A percentile compares a stretch with the other conserved stretches of the same genome.
Evolutionary conservation across 2,888 invertebrate species (phyloP).

Genomic region (Drosophila lacicola): DNA sequence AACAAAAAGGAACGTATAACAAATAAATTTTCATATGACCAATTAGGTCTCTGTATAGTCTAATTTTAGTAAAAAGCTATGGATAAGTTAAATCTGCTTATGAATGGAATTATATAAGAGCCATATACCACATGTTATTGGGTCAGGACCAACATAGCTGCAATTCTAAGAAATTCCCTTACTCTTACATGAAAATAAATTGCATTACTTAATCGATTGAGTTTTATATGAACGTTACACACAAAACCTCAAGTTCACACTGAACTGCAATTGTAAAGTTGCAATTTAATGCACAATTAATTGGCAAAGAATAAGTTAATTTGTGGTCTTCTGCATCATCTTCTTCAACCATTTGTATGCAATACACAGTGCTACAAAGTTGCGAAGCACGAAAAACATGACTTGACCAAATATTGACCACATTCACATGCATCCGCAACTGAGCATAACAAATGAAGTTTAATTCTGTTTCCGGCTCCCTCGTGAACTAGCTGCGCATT

Average conservation of each 20-base stretch:
- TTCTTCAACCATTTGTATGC: slow-evolving; percentile 7
- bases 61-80: no score
- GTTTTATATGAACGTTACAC: background rate
- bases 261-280: background rate
- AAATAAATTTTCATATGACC: no score
- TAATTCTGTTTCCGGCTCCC: slow-evolving; percentile 42
- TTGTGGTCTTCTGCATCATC: slow-evolving; percentile 4
- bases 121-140: no score
- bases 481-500: slow-evolving; percentile 37
- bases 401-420: slow-evolving; percentile 24
- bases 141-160: no score
- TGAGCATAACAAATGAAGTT: slow-evolving; percentile 48
- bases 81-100: no score
- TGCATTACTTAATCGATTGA: no score
- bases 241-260: background rate
- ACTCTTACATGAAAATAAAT: background rate
- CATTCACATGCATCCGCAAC: slow-evolving; percentile 32
- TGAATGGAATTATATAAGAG: no score
- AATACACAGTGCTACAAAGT: background rate
- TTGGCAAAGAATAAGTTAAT: slow-evolving; percentile 27
- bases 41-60: no score
- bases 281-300: slow-evolving; percentile 35
- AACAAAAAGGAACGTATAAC: no score
- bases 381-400: slow-evolving; percentile 43
- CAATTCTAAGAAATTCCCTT: no score